Evolutionary conservation across 53 echinoderm and acorn worm genomes (phyloP), one percentile per base, ranked within the genome.

Genomic region (Antedon mediterranea): DNA sequence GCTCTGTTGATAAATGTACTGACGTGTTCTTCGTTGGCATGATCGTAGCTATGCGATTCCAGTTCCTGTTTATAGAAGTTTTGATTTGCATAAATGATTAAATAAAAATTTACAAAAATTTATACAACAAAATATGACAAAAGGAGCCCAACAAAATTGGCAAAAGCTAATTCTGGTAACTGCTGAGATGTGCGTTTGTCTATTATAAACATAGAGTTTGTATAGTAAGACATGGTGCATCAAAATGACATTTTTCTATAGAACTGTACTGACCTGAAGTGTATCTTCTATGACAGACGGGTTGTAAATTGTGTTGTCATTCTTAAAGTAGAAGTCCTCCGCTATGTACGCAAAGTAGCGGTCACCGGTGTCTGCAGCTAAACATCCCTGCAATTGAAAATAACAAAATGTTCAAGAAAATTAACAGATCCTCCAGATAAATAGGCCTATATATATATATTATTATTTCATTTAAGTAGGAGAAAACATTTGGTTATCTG

Each of bases 1-100:
- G 91, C 91, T 73, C 83, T 88, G 84, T 91, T 91, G 43, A 82
- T 43, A 43, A 91, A 91, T 71, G 27, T 73, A 0, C 73, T 85
- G 70, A 83, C 79, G 75, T 91, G 85, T 11, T 81, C 71, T 14
- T 88, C 88, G 13, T 76, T 43, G 30, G 32, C 78, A 43, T 81
- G 79, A 33, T 83, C 78, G 74, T 91, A 91, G 7, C 43, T 31
- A 29, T 90, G 82, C 3, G 71, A 76, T 27, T 87, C 87, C 11
- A 87, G 32, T 28, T 78, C 73, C 85, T 83, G 76, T n/a, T n/a
- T n/a, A n/a, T n/a, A n/a, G n/a, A n/a, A n/a, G n/a, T n/a, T n/a
- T n/a, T n/a, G n/a, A n/a, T n/a, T n/a, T n/a, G n/a, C n/a, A n/a
- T n/a, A n/a, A n/a, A n/a, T n/a, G n/a, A n/a, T n/a, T n/a, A n/a